phyloP scores from a whole-genome alignment of 2,797 vertebrate species.

The Notamacropus eugenii region DNA sequence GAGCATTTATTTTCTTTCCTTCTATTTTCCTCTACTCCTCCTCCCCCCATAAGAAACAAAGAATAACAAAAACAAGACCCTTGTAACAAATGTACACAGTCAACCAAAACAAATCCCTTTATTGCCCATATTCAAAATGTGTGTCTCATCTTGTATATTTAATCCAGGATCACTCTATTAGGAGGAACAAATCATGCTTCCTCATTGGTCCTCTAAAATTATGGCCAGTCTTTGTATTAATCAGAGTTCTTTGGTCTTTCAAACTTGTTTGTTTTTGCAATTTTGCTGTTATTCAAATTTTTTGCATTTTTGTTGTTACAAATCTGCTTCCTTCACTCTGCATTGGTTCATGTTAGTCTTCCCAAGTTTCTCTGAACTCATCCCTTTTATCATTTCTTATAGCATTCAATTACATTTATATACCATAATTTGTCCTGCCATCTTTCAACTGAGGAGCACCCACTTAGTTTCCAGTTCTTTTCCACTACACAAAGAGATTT shows the following conservation, averaged over 20 bases:
- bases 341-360: not conserved
- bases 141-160: not conserved
- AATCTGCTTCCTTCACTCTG: not conserved
- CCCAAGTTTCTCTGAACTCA: not conserved
- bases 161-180: not conserved
- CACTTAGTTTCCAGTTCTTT: not conserved
- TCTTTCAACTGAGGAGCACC: not conserved
- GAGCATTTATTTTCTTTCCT: not conserved
- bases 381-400: not conserved
- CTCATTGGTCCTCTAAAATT: not conserved
- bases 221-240: not conserved
- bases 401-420: not conserved
- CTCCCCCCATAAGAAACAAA: not conserved
- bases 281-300: not conserved
- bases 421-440: not conserved
- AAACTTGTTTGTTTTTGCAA: not conserved
- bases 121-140: not conserved
- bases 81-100: not conserved
- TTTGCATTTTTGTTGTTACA: not conserved
- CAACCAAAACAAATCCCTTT: not conserved
- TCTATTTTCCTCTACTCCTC: not conserved
- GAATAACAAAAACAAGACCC: not conserved
- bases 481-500: not conserved
- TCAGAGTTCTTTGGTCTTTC: not conserved
- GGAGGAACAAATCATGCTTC: not conserved